These are phyloP conservation scores for Palythoa grandis DNA, from an alignment of 92 coral and sea anemone genomes.

Conservation along the genomic window DNA sequence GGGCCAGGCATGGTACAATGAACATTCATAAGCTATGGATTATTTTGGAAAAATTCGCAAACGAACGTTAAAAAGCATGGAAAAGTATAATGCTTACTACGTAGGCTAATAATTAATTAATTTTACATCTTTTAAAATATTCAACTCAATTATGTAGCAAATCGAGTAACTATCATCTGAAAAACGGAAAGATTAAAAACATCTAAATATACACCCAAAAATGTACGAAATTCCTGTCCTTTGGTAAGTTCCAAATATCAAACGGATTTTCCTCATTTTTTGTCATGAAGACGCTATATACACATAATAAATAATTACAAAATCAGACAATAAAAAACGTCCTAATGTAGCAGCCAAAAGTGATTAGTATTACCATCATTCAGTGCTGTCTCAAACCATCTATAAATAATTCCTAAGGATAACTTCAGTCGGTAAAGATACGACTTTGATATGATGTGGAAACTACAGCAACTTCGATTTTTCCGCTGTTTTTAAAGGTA, in stretches of 20 bases:
- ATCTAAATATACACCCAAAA: neutral
- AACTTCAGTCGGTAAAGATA: too few species aligned
- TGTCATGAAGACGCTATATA: neutral
- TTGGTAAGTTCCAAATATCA: neutral
- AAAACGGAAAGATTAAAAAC: neutral
- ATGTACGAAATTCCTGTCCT: neutral
- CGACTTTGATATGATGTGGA: too few species aligned
- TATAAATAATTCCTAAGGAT: too few species aligned
- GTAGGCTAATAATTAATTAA: too few species aligned
- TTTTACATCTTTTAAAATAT: neutral
- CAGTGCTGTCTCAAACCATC: too few species aligned
- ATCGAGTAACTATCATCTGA: neutral
- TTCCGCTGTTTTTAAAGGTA: too few species aligned
- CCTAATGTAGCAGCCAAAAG: neutral
- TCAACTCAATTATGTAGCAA: neutral
- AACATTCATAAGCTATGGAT: too few species aligned
- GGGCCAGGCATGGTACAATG: too few species aligned
- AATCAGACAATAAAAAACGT: neutral
- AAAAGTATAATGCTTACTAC: too few species aligned
- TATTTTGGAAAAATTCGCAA: too few species aligned
- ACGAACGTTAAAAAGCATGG: too few species aligned
- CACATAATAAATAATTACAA: neutral
- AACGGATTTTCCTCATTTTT: neutral
- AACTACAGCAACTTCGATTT: too few species aligned
- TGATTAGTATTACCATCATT: neutral